Conservation (phyloP, 2,888 invertebrate genomes). For the Psococerastis gibbosa region DNA sequence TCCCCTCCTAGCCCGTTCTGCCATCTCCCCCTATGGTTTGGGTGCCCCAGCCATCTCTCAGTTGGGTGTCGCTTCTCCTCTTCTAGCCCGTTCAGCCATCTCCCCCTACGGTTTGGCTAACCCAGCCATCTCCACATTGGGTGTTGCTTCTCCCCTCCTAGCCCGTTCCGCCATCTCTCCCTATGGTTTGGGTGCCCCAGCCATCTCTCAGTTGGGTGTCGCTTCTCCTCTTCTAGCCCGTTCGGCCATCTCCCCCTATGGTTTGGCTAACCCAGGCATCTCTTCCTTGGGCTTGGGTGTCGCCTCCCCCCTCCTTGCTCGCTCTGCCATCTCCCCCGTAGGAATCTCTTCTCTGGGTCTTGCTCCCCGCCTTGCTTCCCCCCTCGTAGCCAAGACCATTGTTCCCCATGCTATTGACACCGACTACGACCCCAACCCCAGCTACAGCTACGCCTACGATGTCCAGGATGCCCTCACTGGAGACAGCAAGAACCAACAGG, state of each 20-base stretch:
- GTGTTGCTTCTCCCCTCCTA: background rate
- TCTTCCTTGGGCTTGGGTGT: background rate
- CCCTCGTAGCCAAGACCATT: constrained; percentile 10
- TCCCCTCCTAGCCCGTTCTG: too few relatives aligned
- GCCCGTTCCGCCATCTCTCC: background rate
- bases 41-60: too few relatives aligned
- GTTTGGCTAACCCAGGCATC: background rate
- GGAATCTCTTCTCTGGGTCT: background rate
- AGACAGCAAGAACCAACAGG: background rate
- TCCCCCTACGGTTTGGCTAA: background rate
- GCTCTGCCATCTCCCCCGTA: background rate
- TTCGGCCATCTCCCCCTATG: too few relatives aligned
- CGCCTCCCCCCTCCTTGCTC: background rate
- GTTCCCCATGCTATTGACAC: constrained; percentile 1
- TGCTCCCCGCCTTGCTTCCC: background rate
- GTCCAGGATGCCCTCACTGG: background rate
- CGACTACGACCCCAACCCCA: constrained; percentile 2
- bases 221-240: background rate
- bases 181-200: background rate
- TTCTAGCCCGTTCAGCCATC: too few relatives aligned
- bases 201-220: background rate
- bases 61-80: too few relatives aligned
- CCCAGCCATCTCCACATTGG: background rate
- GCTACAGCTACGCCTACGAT: background rate
- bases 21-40: too few relatives aligned